Evolutionary conservation across 2,888 invertebrate genomes (phyloP).

Genomic region (Diarsia mendica): DNA sequence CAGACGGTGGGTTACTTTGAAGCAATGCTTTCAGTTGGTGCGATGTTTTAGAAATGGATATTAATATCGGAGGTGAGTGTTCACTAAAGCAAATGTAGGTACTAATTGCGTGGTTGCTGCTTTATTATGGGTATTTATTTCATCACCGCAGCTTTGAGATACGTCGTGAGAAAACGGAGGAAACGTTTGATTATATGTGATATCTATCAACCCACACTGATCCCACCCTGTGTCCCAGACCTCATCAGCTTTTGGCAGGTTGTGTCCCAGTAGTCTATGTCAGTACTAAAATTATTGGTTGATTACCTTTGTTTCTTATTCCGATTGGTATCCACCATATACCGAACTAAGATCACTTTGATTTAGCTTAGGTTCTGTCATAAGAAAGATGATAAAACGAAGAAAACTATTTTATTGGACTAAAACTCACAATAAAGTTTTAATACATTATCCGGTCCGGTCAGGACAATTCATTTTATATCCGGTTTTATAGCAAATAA

Average conservation of each 20-base stretch:
- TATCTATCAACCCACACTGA: neutral
- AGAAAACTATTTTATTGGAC: neutral
- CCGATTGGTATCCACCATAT: too few species aligned
- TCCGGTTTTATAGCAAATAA: slow-evolving; percentile 19
- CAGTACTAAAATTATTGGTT: too few species aligned
- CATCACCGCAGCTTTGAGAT: too few species aligned
- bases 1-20: slow-evolving; percentile 24
- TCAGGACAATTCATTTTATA: slow-evolving; percentile 19
- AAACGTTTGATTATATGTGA: neutral
- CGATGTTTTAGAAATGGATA: slow-evolving; percentile 18
- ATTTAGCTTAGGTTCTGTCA: neutral
- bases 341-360: neutral
- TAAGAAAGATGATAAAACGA: neutral
- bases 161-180: neutral
- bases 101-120: neutral
- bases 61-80: slow-evolving; percentile 15
- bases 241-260: too few species aligned
- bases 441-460: slow-evolving; percentile 21
- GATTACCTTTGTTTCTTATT: too few species aligned
- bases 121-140: neutral
- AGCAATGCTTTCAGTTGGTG: neutral
- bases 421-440: slow-evolving; percentile 21
- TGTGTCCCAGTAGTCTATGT: too few species aligned
- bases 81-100: neutral
- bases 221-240: too few species aligned